phyloP scores from a whole-genome alignment of 2,888 invertebrate species.

The Furcula furcula region DNA sequence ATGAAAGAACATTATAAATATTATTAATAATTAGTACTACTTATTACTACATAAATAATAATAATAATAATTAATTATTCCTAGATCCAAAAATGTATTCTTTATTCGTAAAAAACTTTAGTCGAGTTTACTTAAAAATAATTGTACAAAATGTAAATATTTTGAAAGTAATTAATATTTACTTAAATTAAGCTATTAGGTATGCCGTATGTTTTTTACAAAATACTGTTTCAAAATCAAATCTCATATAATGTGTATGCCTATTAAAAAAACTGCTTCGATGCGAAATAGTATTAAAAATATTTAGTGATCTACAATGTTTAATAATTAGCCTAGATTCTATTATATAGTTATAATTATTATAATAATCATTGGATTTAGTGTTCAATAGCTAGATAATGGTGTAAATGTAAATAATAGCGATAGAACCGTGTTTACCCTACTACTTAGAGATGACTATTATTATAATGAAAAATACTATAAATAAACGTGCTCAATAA shows the following conservation, averaged over 20 bases:
- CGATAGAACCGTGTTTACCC: slow-evolving; percentile 40
- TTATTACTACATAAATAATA: not conserved
- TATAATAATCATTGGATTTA: slow-evolving; percentile 18
- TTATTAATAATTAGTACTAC: slow-evolving; percentile 1
- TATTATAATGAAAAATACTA: slow-evolving; percentile 31
- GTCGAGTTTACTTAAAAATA: slow-evolving; percentile 9
- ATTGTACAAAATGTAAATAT: slow-evolving; percentile 14
- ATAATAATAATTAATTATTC: not conserved
- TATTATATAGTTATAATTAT: slow-evolving; percentile 7
- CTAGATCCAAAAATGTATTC: slow-evolving; percentile 1
- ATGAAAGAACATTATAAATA: slow-evolving; percentile 8
- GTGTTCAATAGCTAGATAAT: slow-evolving; percentile 41
- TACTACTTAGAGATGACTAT: slow-evolving; percentile 30
- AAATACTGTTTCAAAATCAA: too few relatives aligned
- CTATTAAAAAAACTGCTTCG: too few relatives aligned
- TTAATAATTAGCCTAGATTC: too few relatives aligned
- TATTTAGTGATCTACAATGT: too few relatives aligned
- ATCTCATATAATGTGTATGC: too few relatives aligned
- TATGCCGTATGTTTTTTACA: too few relatives aligned
- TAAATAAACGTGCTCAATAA: slow-evolving; percentile 50
- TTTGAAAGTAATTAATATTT: slow-evolving; percentile 3
- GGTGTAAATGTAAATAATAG: slow-evolving; percentile 29
- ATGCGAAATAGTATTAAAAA: too few relatives aligned
- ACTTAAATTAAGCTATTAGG: too few relatives aligned
- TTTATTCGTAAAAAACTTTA: not conserved